A percentile compares a stretch with the other conserved stretches of the same genome.
These are phyloP conservation scores for Oreochromis niloticus DNA, from an alignment of 2,113 vertebrate genomes.

Conservation along the genomic window DNA sequence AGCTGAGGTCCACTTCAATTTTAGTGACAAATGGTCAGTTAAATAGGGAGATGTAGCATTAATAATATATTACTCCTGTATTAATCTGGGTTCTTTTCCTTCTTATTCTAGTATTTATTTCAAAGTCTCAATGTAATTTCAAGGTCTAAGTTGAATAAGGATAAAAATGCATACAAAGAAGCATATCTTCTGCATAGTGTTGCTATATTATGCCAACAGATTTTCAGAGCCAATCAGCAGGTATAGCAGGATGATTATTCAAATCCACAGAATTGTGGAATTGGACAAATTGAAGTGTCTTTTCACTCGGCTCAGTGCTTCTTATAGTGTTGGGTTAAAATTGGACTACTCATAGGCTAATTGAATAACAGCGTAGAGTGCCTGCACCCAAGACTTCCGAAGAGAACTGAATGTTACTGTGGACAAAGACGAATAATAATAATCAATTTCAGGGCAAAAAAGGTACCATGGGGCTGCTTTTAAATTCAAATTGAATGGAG, in stretches of 20 bases:
- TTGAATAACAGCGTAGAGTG: slow-evolving; percentile 56
- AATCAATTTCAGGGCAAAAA: slow-evolving; percentile 45
- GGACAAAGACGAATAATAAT: slow-evolving; percentile 58
- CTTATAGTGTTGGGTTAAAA: slow-evolving; percentile 46
- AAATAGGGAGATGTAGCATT: not conserved
- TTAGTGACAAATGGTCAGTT: not conserved
- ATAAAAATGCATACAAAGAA: slow-evolving; percentile 12
- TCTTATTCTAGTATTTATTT: not conserved
- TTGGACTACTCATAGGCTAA: slow-evolving; percentile 60
- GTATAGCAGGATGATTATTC: slow-evolving; percentile 49
- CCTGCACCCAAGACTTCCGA: slow-evolving; percentile 48
- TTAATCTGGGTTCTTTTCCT: not conserved
- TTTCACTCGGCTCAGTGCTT: slow-evolving; percentile 45
- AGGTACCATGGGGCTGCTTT: slow-evolving; percentile 18
- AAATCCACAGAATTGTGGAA: slow-evolving; percentile 53
- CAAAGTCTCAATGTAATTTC: not conserved
- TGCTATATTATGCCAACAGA: slow-evolving; percentile 13
- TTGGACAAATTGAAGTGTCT: slow-evolving; percentile 55
- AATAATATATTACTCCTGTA: not conserved
- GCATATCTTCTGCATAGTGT: not conserved
- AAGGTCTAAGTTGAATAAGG: not conserved
- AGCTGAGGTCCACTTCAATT: not conserved
- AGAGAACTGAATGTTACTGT: slow-evolving; percentile 56
- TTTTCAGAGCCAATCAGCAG: slow-evolving; percentile 50
- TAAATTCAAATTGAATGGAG: slow-evolving; percentile 49